Evolutionary conservation across 2,797 vertebrate genomes (phyloP), one percentile per base, ranked within the genome.

Genomic region (Alauda arvensis): DNA sequence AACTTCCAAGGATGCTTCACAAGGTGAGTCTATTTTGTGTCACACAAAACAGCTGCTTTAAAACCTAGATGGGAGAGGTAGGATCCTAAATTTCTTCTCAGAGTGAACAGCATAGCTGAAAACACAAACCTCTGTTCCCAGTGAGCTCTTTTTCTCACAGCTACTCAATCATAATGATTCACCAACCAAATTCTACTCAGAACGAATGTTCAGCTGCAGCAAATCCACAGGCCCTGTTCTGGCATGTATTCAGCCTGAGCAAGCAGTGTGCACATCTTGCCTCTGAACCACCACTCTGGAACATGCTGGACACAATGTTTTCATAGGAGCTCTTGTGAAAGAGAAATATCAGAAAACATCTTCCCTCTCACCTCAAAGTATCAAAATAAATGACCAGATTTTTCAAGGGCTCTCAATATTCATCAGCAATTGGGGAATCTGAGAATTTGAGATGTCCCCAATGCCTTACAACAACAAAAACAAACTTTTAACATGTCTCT

Each of bases 321-420:
- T 43, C 61, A 53, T 25, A 70, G 17, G 45, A 85, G 56, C 39
- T 87, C 33, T 83, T n/a, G 17, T 26, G 39, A 78, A 75, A 91
- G 84, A 70, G 33, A 90, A 66, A 17, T 61, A n/a, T 3, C 3
- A 9, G 48, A 77, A 85, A 71, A 61, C 52, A 80, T 42, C 48
- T 71, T 17, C 28, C 4, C 12, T 21, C 25, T 83, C 37, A 69
- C 48, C 39, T 57, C 20, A 48, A 69, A 49, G 28, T 69, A 91
- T 61, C 57, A 87, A 85, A 85, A 77, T 37, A 74, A 78, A 57
- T 1, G 1, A 48, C 7, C n/a, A 65, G 57, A 59, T 52, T 88
- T 87, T 85, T 82, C 52, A 89, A 85, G 39, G 49, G 42, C 23
- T 75, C 66, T 69, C 45, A 82, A 77, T 80, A 88, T 31, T 80